phyloP scores from a whole-genome alignment of 2,888 invertebrate species.

The Keiferia lycopersicella region DNA sequence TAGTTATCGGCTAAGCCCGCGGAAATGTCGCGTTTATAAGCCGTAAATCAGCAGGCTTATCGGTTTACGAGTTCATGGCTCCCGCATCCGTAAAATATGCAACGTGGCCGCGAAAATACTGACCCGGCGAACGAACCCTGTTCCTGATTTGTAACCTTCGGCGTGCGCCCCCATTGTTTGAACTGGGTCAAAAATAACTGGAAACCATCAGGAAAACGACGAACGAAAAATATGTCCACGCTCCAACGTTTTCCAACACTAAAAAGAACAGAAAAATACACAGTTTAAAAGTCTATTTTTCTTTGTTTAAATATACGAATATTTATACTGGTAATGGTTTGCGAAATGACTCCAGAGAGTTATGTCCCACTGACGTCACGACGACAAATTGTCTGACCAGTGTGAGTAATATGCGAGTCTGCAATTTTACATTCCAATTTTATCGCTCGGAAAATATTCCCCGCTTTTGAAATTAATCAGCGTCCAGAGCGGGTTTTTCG shows the following conservation, averaged over 20 bases:
- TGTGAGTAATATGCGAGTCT: slow-evolving; percentile 55
- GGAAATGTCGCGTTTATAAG: slow-evolving; percentile 72
- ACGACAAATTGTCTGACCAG: slow-evolving; percentile 66
- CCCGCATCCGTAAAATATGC: slow-evolving; percentile 60
- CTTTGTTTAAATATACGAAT: slow-evolving; percentile 38
- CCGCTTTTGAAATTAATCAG: slow-evolving; percentile 27
- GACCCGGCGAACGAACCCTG: slow-evolving; percentile 19
- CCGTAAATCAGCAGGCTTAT: slow-evolving; percentile 75
- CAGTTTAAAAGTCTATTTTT: slow-evolving; percentile 30
- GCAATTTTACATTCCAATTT: slow-evolving; percentile 50
- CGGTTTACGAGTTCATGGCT: slow-evolving; percentile 58
- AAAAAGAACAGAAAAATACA: slow-evolving; percentile 30
- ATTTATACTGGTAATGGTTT: slow-evolving; percentile 55
- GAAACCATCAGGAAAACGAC: slow-evolving; percentile 26
- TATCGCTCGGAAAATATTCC: slow-evolving; percentile 30
- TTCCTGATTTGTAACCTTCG: slow-evolving; percentile 17
- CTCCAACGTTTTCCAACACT: slow-evolving; percentile 31
- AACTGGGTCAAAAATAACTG: slow-evolving; percentile 27
- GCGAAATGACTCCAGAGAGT: slow-evolving; percentile 60
- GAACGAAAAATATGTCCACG: slow-evolving; percentile 31
- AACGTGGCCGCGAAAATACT: slow-evolving; percentile 43
- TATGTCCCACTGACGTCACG: slow-evolving; percentile 57
- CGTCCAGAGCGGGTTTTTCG: slow-evolving; percentile 18
- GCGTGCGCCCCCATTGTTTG: slow-evolving; percentile 28
- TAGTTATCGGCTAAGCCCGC: slow-evolving; percentile 49